Percentiles rank a stretch among this genome's conserved stretches.
Evolutionary conservation across 2,797 vertebrate species (phyloP).

Genomic region (Xenopus petersii): DNA sequence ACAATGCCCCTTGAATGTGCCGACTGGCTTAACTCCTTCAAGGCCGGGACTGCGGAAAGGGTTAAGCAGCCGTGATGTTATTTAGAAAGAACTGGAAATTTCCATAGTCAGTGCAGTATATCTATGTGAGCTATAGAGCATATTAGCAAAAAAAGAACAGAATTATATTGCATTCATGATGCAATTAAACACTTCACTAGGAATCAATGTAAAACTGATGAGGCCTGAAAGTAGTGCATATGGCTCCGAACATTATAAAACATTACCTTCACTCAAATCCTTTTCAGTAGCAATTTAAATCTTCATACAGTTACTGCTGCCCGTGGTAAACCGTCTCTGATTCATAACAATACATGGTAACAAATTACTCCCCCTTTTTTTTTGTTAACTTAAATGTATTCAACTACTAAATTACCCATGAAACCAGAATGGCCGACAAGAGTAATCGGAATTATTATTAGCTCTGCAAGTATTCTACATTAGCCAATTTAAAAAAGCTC

Average conservation of each 20-base stretch:
- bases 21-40: too few relatives aligned
- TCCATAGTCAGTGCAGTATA: constrained; percentile 88
- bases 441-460: constrained; percentile 99
- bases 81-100: constrained; percentile 66
- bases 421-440: constrained; percentile 99
- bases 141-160: constrained; percentile 97
- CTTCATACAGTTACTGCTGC: constrained; percentile 92
- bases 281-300: constrained; percentile 97
- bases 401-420: constrained; percentile 99
- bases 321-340: constrained; percentile 86
- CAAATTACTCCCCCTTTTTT: constrained; percentile 81
- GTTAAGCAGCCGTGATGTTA: neutral
- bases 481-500: constrained; percentile 80
- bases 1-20: too few relatives aligned
- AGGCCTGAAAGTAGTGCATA: constrained; percentile 99
- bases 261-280: constrained; percentile 98
- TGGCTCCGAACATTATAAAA: constrained; percentile 99
- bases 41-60: neutral
- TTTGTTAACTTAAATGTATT: constrained; percentile 86
- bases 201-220: constrained; percentile 99
- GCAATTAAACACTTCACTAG: constrained; percentile 99
- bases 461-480: constrained; percentile 78
- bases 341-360: constrained; percentile 94
- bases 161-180: constrained; percentile 99
- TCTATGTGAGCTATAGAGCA: constrained; percentile 96